Evolutionary conservation across 2,113 vertebrate species (phyloP).

Genomic region (Aptenodytes forsteri): DNA sequence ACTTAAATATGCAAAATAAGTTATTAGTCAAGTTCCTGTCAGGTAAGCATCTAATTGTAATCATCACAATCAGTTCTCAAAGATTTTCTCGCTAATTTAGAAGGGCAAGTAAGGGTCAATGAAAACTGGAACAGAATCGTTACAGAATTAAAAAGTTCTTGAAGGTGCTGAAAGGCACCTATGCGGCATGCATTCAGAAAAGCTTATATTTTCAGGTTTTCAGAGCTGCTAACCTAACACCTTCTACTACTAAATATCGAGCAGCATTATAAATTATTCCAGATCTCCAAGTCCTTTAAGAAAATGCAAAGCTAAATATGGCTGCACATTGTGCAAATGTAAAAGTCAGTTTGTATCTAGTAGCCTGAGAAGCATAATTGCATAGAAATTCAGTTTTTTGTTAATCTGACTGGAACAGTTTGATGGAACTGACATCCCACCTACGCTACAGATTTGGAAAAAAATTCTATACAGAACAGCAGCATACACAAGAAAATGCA

Average conservation of each 20-base stretch:
- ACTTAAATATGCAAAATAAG: neutral
- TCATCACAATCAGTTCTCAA: neutral
- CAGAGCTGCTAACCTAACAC: neutral
- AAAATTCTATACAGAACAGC: neutral
- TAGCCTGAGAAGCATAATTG: neutral
- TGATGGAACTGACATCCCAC: neutral
- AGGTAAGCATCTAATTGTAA: neutral
- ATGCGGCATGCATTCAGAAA: neutral
- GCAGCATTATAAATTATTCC: neutral
- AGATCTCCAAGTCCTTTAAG: neutral
- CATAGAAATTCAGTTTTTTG: neutral
- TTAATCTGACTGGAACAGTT: neutral
- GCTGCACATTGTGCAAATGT: neutral
- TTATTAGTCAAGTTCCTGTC: neutral
- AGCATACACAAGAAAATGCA: neutral
- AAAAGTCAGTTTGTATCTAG: neutral
- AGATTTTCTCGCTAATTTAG: neutral
- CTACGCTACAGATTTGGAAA: neutral
- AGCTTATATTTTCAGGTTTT: neutral
- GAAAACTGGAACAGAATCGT: neutral
- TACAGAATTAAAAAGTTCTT: neutral
- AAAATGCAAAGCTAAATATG: neutral
- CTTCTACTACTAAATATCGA: neutral
- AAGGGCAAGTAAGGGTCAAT: neutral
- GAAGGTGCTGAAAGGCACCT: neutral